Percentiles rank a stretch among this genome's conserved stretches.
Evolutionary conservation across 1,140 invertebrate species (phyloP).

Genomic region (Dendrolimus kikuchii): DNA sequence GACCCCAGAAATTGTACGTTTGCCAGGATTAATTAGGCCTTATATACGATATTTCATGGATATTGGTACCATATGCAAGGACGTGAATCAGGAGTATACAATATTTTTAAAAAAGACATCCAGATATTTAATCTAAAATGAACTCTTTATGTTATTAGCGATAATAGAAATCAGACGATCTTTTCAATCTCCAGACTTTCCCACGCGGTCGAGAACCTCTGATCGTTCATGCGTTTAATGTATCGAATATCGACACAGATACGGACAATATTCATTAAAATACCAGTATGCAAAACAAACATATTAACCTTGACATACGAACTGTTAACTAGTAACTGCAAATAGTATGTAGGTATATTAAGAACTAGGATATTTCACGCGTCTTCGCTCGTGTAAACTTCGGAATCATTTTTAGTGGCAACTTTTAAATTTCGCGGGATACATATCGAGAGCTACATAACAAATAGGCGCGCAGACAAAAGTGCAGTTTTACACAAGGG

Average conservation of each 20-base stretch:
- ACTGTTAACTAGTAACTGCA: constrained; percentile 10
- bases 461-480: no score
- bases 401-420: no score
- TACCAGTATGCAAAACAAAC: constrained; percentile 51
- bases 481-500: no score
- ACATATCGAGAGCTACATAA: no score
- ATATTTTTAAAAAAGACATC: background rate
- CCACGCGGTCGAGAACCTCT: constrained; percentile 44
- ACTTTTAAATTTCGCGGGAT: no score
- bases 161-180: constrained; percentile 33
- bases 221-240: constrained; percentile 39
- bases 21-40: no score
- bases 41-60: no score
- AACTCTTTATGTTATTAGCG: constrained; percentile 12
- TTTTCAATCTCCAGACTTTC: constrained; percentile 39
- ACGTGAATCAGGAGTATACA: background rate
- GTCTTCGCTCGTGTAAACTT: no score
- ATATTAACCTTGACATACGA: constrained; percentile 52
- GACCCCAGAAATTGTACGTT: no score
- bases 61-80: no score
- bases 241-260: constrained; percentile 34
- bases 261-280: constrained; percentile 44
- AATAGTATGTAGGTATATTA: no score
- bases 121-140: background rate
- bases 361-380: no score